These are phyloP conservation scores for Phocides pigmalion DNA, from an alignment of 1,140 invertebrate species.

Conservation along the genomic window DNA sequence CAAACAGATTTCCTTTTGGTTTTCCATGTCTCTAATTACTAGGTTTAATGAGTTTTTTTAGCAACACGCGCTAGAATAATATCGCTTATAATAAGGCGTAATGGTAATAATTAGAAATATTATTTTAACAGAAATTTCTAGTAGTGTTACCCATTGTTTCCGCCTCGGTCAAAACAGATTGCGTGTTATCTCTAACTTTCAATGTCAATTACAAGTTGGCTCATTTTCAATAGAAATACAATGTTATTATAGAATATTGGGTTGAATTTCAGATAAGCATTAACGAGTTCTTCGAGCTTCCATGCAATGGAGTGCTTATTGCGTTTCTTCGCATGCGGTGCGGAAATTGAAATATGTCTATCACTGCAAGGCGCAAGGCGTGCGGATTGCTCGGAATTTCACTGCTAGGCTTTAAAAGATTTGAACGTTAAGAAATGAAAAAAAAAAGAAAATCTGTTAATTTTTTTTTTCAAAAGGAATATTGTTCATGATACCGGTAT, in stretches of 20 bases:
- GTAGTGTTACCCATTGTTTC: conserved; percentile 8
- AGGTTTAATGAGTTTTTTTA: conserved; percentile 25
- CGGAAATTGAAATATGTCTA: conserved; percentile 44
- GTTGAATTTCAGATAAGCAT: conserved; percentile 4
- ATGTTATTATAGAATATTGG: conserved; percentile 13
- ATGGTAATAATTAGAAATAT: conserved; percentile 4
- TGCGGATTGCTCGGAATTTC: conserved; percentile 33
- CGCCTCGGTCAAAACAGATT: neutral
- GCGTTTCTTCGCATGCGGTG: conserved; percentile 28
- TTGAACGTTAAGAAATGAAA: neutral
- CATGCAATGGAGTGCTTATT: conserved; percentile 27
- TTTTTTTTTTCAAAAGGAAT: neutral
- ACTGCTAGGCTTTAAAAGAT: neutral
- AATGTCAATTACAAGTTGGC: conserved; percentile 21
- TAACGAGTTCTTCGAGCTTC: conserved; percentile 17
- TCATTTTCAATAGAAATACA: conserved; percentile 21
- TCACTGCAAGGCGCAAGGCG: conserved; percentile 7
- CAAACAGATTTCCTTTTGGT: conserved; percentile 24
- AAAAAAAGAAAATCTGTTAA: neutral
- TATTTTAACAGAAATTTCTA: conserved; percentile 10
- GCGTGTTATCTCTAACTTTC: conserved; percentile 12
- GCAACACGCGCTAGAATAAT: conserved; percentile 8
- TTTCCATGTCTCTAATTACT: conserved; percentile 26
- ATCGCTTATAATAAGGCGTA: conserved; percentile 16
- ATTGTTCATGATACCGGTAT: too few relatives aligned